Evolutionary conservation across 2,888 invertebrate genomes (phyloP).

Genomic region (Netelia virgata): DNA sequence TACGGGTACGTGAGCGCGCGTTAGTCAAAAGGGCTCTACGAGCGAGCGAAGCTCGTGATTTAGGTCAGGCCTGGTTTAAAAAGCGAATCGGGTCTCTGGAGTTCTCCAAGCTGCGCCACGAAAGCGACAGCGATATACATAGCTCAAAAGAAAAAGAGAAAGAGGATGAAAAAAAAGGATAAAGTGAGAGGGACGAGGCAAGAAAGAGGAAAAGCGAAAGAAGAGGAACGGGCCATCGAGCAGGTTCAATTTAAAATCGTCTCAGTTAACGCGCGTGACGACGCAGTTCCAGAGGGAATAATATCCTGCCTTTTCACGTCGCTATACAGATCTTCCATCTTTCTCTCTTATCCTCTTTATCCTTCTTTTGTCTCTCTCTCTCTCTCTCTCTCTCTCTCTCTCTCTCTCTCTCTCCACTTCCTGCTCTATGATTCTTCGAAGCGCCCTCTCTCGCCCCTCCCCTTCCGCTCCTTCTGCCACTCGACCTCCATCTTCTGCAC

Average conservation of each 20-base stretch:
- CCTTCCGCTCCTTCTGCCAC: neutral
- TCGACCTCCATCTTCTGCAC: conserved; percentile 11
- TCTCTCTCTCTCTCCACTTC: conserved; percentile 2
- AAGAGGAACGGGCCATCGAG: conserved; percentile 56
- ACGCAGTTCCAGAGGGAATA: conserved; percentile 68
- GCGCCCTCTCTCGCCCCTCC: conserved; percentile 19
- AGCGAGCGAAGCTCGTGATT: conserved; percentile 49
- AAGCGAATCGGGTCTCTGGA: conserved; percentile 60
- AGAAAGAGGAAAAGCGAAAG: neutral
- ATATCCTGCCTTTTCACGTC: conserved; percentile 64
- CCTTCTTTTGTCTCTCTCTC: neutral
- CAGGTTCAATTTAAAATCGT: conserved; percentile 67
- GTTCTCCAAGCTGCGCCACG: conserved; percentile 34
- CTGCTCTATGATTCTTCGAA: conserved; percentile 1
- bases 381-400: conserved; percentile 8
- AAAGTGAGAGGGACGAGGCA: neutral
- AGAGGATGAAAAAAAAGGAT: conserved; percentile 9
- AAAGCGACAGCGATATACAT: conserved; percentile 57
- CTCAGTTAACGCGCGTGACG: conserved; percentile 69
- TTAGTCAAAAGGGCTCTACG: conserved; percentile 54
- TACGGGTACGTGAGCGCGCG: conserved; percentile 44
- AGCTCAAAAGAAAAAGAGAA: conserved; percentile 17
- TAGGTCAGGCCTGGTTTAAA: conserved; percentile 64
- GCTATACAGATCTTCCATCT: conserved; percentile 1
- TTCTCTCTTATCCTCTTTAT: neutral